Base-by-base conservation (phyloP, 1,140 invertebrate species). In the Nephila pilipes region DNA sequence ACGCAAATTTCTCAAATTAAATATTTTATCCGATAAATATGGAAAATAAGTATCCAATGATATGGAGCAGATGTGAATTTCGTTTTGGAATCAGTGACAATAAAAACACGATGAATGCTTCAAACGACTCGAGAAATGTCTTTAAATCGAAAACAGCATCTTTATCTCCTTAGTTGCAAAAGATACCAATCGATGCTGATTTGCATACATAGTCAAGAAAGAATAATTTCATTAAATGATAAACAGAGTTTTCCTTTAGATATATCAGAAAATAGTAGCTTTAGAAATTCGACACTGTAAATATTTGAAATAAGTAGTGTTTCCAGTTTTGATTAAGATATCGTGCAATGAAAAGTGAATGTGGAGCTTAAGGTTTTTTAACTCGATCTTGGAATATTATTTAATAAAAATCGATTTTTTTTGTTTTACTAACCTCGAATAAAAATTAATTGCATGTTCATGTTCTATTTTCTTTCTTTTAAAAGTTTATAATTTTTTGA, bases 1-100 rank as follows among this genome's bases (percentile, higher is more conserved):
- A 57, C 46, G 54, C 25, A 83, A 55, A 25, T 29, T 83, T 83
- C 36, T n/a, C 22, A 83, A 83, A 83, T 83, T 83, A 83, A 83
- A 83, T 83, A 83, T 55, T 83, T 83, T 83, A 83, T 83, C 54
- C 54, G 36, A 83, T 83, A 29, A 83, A 83, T 55, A 83, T 83
- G 54, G 46, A 83, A 83, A 57, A 83, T 83, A 55, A 57, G 46
- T 55, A 83, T 83, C 54, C 81, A 83, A 83, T 83, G 81, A 83
- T 57, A 46, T 83, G 81, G 54, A 83, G 81, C 81, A 83, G 54
- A 83, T 83, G 69, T 75, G 69, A 75, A 75, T 29, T 32, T 75
- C 69, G 69, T 75, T 75, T 75, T 75, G 29, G 69, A 75, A 75
- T 75, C 29, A 75, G 29, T 75, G 69, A 75, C 69, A 75, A 36